A percentile compares a stretch with the other conserved stretches of the same genome.
phyloP scores from a whole-genome alignment of 2,888 invertebrate species.

The Cheilosia scutellata region DNA sequence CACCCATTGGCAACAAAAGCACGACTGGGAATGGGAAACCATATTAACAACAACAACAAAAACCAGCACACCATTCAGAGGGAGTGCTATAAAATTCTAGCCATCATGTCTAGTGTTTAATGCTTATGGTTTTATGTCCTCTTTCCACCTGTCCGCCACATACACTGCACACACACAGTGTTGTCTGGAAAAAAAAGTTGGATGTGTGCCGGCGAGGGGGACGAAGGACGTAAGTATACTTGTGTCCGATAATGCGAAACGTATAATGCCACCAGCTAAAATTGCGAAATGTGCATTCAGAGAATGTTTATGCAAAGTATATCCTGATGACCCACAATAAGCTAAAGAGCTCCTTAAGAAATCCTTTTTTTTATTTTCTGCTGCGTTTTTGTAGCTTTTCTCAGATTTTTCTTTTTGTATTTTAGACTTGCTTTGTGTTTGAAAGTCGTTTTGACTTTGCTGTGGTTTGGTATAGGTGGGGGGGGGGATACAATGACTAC shows the following conservation, averaged over 20 bases:
- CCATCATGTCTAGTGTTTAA: slow-evolving; percentile 66
- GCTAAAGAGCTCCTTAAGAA: slow-evolving; percentile 64
- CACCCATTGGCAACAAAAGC: slow-evolving; percentile 14
- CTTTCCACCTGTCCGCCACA: slow-evolving; percentile 19
- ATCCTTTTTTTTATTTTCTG: slow-evolving; percentile 25
- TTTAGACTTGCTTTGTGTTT: slow-evolving; percentile 11
- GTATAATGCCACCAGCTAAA: slow-evolving; percentile 42
- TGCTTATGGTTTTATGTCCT: slow-evolving; percentile 50
- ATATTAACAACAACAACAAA: not conserved
- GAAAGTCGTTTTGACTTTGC: slow-evolving; percentile 48
- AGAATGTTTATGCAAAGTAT: slow-evolving; percentile 65
- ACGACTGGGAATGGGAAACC: slow-evolving; percentile 11
- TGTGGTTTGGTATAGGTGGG: slow-evolving; percentile 25
- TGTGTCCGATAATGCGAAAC: slow-evolving; percentile 56
- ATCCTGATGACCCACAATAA: slow-evolving; percentile 72
- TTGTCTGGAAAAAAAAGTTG: too few relatives aligned
- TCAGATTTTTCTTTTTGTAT: slow-evolving; percentile 6
- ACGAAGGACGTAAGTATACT: slow-evolving; percentile 14
- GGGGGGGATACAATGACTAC: too few relatives aligned
- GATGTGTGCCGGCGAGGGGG: not conserved
- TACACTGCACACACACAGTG: not conserved
- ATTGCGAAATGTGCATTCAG: slow-evolving; percentile 58
- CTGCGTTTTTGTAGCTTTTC: slow-evolving; percentile 27
- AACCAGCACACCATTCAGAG: not conserved
- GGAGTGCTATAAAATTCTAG: slow-evolving; percentile 40